These are phyloP conservation scores for Lasioglossum malachurum DNA, from an alignment of 2,888 invertebrate genomes.

Conservation along the genomic window DNA sequence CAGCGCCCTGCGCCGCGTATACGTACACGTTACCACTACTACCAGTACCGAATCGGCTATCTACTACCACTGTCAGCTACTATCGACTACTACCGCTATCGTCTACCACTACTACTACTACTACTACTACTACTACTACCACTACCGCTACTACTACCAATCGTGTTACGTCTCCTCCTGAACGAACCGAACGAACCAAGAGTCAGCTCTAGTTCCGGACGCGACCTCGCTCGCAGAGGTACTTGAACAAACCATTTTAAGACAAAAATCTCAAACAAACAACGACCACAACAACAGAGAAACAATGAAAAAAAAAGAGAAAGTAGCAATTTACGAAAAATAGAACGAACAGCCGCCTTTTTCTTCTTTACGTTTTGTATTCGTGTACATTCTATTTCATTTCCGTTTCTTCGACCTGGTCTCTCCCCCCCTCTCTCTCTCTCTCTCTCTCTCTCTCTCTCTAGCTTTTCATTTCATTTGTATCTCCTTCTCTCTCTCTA, in stretches of 20 bases:
- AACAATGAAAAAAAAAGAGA: not conserved
- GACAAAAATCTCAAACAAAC: not conserved
- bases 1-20: conserved; percentile 84
- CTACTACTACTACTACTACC: conserved; percentile 75
- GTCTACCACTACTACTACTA: conserved; percentile 78
- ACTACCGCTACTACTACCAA: conserved; percentile 81
- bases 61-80: conserved; percentile 81
- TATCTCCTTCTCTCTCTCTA: not conserved
- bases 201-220: conserved; percentile 82
- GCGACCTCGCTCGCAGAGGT: conserved; percentile 84
- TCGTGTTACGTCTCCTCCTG: conserved; percentile 83
- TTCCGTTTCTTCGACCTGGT: not conserved
- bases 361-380: conserved; percentile 58
- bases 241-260: conserved; percentile 79
- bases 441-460: not conserved
- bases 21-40: conserved; percentile 83
- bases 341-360: not conserved
- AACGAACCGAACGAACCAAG: conserved; percentile 80
- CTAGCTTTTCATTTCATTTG: not conserved
- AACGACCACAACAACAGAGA: not conserved
- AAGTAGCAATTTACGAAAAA: not conserved
- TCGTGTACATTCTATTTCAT: conserved; percentile 3
- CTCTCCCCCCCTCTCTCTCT: not conserved
- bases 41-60: conserved; percentile 81
- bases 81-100: conserved; percentile 81